These are phyloP conservation scores for Lagocephalus sceleratus DNA, from an alignment of 2,797 vertebrate genomes.

Conservation along the genomic window DNA sequence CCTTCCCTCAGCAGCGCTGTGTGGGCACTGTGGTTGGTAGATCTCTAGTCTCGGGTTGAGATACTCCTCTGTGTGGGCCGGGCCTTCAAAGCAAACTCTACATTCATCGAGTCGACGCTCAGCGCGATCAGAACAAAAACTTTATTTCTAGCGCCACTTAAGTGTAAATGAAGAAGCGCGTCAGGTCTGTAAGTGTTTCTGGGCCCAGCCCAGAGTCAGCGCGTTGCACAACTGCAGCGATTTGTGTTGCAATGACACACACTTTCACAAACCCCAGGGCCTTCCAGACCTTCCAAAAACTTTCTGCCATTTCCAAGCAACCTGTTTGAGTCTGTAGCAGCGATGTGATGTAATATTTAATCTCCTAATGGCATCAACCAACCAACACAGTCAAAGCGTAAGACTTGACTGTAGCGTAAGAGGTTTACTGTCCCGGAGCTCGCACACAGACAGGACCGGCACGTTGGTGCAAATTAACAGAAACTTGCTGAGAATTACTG, in stretches of 20 bases:
- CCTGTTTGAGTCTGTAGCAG: conserved; percentile 12
- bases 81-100: conserved; percentile 26
- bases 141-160: conserved; percentile 7
- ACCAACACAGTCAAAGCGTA: conserved; percentile 2
- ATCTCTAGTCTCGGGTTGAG: conserved; percentile 39
- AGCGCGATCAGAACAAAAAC: conserved; percentile 12
- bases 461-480: not conserved
- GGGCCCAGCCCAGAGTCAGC: too few relatives aligned
- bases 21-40: conserved; percentile 54
- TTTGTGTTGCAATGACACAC: too few relatives aligned
- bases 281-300: too few relatives aligned
- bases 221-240: too few relatives aligned
- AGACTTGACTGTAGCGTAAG: conserved; percentile 6
- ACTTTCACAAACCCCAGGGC: too few relatives aligned
- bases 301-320: conserved; percentile 1
- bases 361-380: conserved; percentile 19
- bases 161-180: conserved; percentile 4
- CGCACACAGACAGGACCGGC: not conserved
- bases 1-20: conserved; percentile 41
- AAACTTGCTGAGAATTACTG: not conserved
- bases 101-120: conserved; percentile 20
- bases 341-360: conserved; percentile 1
- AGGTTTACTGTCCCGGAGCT: conserved; percentile 15
- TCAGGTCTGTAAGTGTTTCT: not conserved
- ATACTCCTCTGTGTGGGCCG: conserved; percentile 43